Evolutionary conservation across 2,113 vertebrate genomes (phyloP), one percentile per base, ranked within the genome.

Genomic region (Chrysemys picta): DNA sequence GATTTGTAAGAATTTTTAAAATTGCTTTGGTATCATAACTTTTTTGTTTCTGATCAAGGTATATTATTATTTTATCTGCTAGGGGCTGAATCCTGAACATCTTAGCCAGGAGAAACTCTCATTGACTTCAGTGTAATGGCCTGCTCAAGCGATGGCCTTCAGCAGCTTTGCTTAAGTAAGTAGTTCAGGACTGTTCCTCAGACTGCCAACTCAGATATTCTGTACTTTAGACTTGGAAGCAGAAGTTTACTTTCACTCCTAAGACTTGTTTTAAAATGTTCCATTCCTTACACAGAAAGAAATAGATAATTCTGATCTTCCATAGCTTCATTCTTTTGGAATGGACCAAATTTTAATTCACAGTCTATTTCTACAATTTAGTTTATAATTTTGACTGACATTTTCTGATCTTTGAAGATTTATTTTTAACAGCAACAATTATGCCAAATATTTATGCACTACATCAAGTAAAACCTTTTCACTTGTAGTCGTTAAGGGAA

Each of bases 381-480:
- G 4, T 79, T 95, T 57, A 84, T 35, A 35, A 85, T 57, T 90
- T 56, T 85, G 78, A 52, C 25, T 88, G 89, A 38, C 29, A 53
- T 94, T 95, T 96, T 84, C 24, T 87, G 62, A 80, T 45, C 90
- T 50, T n/a, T 56, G 2, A 72, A 84, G 57, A 69, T 91, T 82
- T 88, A 9, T 75, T 93, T 91, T 27, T 24, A 35, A 57, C 65
- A 85, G 45, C 2, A 16, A 16, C 35, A 54, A 82, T 93, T 91
- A 90, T 54, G 25, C 50, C 53, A 7, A 52, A 8, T 84, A 65
- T 82, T 94, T 92, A 95, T 93, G 94, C 45, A 56, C 45, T 57
- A 17, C 56, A 49, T 54, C 27, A 56, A 87, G 72, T 89, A 82
- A 90, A 96, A 90, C 52, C 76, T 95, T 96, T 93, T 89, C 81